Evolutionary conservation across 1,140 invertebrate species (phyloP).

Genomic region (Diploscapter pachys): DNA sequence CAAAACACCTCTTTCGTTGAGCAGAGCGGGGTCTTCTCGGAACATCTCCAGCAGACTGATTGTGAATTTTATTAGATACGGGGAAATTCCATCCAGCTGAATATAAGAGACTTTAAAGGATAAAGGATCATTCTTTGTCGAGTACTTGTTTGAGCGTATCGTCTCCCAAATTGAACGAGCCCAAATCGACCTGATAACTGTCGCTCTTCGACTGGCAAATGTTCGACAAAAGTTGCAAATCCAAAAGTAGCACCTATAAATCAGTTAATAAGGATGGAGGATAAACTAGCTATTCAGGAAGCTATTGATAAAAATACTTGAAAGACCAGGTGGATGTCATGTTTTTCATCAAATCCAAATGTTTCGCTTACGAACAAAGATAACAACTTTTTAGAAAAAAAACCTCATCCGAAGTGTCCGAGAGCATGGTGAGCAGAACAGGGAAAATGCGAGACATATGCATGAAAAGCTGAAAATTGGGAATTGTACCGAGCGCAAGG

Average conservation of each 20-base stretch:
- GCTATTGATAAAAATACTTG: too few relatives aligned
- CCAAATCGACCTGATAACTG: slow-evolving; percentile 29
- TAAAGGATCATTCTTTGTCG: neutral
- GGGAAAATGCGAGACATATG: slow-evolving; percentile 82
- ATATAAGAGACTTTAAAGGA: neutral
- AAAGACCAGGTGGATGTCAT: too few relatives aligned
- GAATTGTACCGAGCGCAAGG: neutral
- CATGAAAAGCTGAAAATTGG: slow-evolving; percentile 71
- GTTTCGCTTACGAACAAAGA: too few relatives aligned
- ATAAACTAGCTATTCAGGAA: too few relatives aligned
- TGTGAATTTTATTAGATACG: slow-evolving; percentile 83
- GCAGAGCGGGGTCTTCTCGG: slow-evolving; percentile 75
- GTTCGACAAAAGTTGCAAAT: slow-evolving; percentile 82
- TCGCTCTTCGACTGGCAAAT: slow-evolving; percentile 67
- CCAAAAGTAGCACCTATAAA: slow-evolving; percentile 70
- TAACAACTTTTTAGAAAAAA: neutral
- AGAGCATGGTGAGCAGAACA: slow-evolving; percentile 76
- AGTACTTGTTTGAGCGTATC: slow-evolving; percentile 34
- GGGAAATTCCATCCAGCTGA: slow-evolving; percentile 46
- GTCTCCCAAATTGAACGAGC: slow-evolving; percentile 34
- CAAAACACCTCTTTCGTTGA: slow-evolving; percentile 86
- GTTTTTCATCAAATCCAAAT: too few relatives aligned
- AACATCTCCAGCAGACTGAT: slow-evolving; percentile 79
- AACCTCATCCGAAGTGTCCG: slow-evolving; percentile 82
- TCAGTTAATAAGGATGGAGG: slow-evolving; percentile 63